Evolutionary conservation across 1,140 invertebrate genomes (phyloP).

Genomic region (silkworm (Bombyx mori)): DNA sequence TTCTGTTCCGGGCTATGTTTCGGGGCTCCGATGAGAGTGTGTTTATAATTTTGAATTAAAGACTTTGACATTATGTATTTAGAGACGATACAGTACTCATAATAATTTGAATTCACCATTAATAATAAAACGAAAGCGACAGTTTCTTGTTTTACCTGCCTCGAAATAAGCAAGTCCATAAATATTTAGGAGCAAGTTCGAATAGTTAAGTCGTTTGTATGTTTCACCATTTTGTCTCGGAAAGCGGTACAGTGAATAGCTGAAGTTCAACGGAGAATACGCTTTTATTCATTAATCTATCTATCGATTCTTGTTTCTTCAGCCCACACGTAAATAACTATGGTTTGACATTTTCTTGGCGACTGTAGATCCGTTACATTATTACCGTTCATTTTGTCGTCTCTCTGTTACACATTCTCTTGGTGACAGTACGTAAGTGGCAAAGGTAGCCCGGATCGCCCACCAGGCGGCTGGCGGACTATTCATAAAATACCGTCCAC

Average conservation of each 20-base stretch:
- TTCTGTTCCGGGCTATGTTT: too few species aligned
- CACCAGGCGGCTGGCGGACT: conserved; percentile 24
- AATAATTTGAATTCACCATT: too few species aligned
- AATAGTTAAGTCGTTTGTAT: too few species aligned
- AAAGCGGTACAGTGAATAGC: background rate
- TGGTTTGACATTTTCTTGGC: background rate
- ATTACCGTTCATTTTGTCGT: too few species aligned
- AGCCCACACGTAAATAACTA: background rate
- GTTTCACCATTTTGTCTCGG: background rate
- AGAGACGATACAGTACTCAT: too few species aligned
- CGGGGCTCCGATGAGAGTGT: too few species aligned
- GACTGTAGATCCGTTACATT: too few species aligned
- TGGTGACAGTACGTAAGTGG: too few species aligned
- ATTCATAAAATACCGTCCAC: conserved; percentile 46
- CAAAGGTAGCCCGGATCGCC: conserved; percentile 37
- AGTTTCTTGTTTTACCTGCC: conserved; percentile 1
- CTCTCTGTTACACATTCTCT: too few species aligned
- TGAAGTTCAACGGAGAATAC: background rate
- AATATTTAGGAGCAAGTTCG: background rate
- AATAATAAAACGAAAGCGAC: too few species aligned
- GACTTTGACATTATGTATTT: too few species aligned
- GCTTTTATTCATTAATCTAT: background rate
- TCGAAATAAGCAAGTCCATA: conserved; percentile 1
- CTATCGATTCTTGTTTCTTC: background rate
- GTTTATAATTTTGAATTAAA: too few species aligned